Percentiles rank a stretch among this genome's conserved stretches.
Conservation (phyloP, 2,113 vertebrate species). For the Lagopus muta region DNA sequence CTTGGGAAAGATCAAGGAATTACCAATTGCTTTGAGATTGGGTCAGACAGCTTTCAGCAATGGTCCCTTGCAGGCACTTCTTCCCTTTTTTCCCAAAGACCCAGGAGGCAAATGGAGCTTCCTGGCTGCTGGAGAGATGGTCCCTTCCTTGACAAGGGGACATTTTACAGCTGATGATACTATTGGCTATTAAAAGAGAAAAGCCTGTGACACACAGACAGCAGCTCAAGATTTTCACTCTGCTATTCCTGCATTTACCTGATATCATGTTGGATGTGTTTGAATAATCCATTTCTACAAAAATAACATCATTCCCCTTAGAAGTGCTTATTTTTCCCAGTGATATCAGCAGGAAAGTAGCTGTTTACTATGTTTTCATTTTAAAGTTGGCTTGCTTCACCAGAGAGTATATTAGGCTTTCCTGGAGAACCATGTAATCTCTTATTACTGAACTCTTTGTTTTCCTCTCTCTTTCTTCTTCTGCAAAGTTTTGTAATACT, state of each 20-base stretch:
- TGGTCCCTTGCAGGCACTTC: not conserved
- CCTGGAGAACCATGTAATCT: not conserved
- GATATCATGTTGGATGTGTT: not conserved
- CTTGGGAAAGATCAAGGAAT: not conserved
- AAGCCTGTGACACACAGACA: not conserved
- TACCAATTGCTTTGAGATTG: not conserved
- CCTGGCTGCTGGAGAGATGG: not conserved
- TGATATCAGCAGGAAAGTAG: not conserved
- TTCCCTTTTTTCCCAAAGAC: not conserved
- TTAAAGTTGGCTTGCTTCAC: constrained; percentile 2
- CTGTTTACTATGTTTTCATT: constrained; percentile 17
- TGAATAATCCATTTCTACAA: constrained; percentile 30
- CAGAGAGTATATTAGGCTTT: not conserved
- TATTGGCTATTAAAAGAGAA: not conserved
- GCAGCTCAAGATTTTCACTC: not conserved
- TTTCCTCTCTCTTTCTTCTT: constrained; percentile 11
- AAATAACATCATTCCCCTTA: not conserved
- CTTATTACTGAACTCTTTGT: not conserved
- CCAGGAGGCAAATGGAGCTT: fast-evolving
- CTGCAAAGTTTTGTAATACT: constrained; percentile 29
- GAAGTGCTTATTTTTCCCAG: constrained; percentile 10
- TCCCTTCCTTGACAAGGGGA: not conserved
- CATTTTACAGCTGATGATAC: not conserved
- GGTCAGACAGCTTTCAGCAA: not conserved
- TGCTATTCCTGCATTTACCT: not conserved